These are phyloP conservation scores for Ursus arctos DNA, from an alignment of 2,113 vertebrate genomes.

Conservation along the genomic window DNA sequence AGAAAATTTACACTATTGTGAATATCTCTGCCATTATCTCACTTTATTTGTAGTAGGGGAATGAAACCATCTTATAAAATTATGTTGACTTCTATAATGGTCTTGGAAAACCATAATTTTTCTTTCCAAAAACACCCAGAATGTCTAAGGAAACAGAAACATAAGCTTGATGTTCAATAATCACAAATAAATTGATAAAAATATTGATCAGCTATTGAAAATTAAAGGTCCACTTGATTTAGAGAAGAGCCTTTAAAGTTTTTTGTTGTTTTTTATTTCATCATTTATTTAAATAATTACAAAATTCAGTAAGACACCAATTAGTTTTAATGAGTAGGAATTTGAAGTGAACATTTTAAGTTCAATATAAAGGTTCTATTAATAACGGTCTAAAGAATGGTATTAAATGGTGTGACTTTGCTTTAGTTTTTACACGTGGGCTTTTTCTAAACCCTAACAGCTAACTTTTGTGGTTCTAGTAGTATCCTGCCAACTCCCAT, in stretches of 20 bases:
- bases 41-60: background rate
- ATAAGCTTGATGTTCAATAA: background rate
- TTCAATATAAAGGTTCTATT: background rate
- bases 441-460: background rate
- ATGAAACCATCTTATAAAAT: background rate
- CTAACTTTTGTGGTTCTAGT: background rate
- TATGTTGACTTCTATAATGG: background rate
- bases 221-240: conserved; percentile 43
- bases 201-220: background rate
- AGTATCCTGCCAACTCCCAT: background rate
- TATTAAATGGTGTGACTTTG: background rate
- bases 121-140: background rate
- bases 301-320: background rate
- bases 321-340: background rate
- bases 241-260: background rate
- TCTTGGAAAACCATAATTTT: background rate
- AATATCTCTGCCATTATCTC: background rate
- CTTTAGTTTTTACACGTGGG: background rate
- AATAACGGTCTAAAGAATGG: background rate
- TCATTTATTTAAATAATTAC: conserved; percentile 51
- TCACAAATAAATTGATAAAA: background rate
- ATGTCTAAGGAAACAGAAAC: background rate
- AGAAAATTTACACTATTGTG: background rate
- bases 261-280: background rate
- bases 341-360: background rate